Conservation (phyloP, 1,140 invertebrate genomes). For the Micrasema minimum region DNA sequence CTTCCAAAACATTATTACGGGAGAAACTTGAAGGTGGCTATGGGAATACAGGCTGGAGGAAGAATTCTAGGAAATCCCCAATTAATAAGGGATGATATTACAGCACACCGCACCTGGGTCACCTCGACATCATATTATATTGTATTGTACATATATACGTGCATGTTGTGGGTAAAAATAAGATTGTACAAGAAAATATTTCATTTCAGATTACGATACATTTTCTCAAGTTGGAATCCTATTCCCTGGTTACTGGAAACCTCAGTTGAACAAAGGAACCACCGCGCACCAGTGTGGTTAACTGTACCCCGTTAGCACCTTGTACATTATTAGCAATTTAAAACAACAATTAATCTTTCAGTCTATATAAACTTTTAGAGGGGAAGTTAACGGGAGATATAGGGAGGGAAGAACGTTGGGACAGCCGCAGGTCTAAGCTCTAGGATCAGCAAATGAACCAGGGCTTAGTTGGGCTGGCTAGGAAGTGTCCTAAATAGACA, state of each 20-base stretch:
- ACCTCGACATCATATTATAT: too few relatives aligned
- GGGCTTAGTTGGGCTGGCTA: too few relatives aligned
- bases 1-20: background rate
- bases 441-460: background rate
- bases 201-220: background rate
- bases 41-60: background rate
- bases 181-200: background rate
- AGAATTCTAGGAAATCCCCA: constrained; percentile 17
- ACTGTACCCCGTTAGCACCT: background rate
- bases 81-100: constrained; percentile 35
- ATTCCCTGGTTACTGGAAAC: background rate
- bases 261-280: background rate
- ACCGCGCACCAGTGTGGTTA: constrained; percentile 9
- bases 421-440: constrained; percentile 2
- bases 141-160: too few relatives aligned
- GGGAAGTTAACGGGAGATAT: constrained; percentile 10
- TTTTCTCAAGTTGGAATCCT: background rate
- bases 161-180: background rate
- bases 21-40: constrained; percentile 5
- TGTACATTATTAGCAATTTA: constrained; percentile 25
- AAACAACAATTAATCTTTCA: constrained; percentile 31
- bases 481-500: too few relatives aligned
- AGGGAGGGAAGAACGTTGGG: background rate
- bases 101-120: constrained; percentile 18
- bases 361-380: constrained; percentile 13